A percentile compares a stretch with the other conserved stretches of the same genome.
phyloP scores from a whole-genome alignment of 2,113 vertebrate genomes.

The Sciurus niger region DNA sequence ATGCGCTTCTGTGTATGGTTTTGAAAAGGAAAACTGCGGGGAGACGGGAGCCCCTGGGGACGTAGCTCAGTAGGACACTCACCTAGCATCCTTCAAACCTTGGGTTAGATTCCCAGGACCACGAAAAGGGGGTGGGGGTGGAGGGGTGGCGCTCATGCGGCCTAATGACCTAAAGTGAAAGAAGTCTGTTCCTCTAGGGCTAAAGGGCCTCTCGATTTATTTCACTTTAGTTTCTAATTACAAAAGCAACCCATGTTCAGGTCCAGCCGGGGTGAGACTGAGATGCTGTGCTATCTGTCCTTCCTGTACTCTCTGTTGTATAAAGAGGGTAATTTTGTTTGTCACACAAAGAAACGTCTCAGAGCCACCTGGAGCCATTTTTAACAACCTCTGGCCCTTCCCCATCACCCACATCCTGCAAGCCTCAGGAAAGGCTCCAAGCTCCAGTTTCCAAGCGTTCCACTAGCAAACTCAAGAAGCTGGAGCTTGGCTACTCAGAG shows the following conservation, averaged over 20 bases:
- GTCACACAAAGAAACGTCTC: not conserved
- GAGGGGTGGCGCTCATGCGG: not conserved
- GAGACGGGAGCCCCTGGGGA: too few relatives aligned
- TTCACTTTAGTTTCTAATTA: not conserved
- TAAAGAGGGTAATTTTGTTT: not conserved
- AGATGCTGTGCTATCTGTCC: not conserved
- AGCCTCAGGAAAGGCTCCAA: not conserved
- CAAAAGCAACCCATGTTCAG: not conserved
- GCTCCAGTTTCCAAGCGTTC: not conserved
- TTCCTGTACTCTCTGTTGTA: not conserved
- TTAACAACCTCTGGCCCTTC: not conserved
- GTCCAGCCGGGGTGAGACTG: not conserved
- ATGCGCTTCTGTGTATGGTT: not conserved
- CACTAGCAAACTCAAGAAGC: not conserved
- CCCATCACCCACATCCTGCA: not conserved
- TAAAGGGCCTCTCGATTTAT: not conserved
- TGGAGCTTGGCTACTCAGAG: not conserved
- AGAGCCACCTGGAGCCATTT: slow-evolving; percentile 1
- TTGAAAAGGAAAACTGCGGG: not conserved
- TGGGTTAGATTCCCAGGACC: not conserved
- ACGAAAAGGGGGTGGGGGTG: not conserved
- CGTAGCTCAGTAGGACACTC: not conserved
- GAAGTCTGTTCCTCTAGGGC: not conserved
- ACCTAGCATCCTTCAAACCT: too few relatives aligned
- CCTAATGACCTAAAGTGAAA: not conserved